Evolutionary conservation across 1,140 invertebrate genomes (phyloP).

Genomic region (Dryas iulia): DNA sequence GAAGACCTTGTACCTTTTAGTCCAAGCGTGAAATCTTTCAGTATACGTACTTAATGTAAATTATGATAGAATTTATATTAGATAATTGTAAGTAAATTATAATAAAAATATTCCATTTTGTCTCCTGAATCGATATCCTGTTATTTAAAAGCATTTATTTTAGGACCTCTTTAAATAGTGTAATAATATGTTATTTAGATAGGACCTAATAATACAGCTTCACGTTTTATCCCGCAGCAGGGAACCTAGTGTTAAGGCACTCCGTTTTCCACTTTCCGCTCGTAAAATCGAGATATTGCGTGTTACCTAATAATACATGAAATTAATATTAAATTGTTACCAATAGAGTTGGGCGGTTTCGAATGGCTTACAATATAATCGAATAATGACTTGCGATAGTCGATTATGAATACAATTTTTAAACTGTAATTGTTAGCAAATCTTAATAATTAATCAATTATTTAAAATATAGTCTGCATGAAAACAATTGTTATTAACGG

Average conservation of each 20-base stretch:
- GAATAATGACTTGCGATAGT: background rate
- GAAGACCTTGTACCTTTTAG: constrained; percentile 66
- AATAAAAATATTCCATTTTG: constrained; percentile 63
- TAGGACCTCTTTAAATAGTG: constrained; percentile 58
- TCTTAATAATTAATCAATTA: background rate
- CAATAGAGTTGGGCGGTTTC: background rate
- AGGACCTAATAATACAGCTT: constrained; percentile 41
- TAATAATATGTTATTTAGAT: constrained; percentile 48
- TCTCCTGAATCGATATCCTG: constrained; percentile 60
- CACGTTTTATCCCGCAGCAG: too few relatives aligned
- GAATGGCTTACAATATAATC: background rate
- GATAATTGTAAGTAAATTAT: constrained; percentile 78
- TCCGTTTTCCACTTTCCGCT: too few relatives aligned
- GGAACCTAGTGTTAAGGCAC: too few relatives aligned
- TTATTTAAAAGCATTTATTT: constrained; percentile 25
- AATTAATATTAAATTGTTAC: constrained; percentile 8
- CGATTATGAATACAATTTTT: background rate
- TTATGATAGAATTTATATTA: constrained; percentile 79
- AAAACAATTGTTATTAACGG: background rate
- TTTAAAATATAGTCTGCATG: background rate
- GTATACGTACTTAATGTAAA: constrained; percentile 81
- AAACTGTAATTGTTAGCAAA: background rate
- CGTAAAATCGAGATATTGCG: too few relatives aligned
- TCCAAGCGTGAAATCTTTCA: constrained; percentile 76
- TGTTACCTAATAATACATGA: too few relatives aligned